A percentile compares a stretch with the other conserved stretches of the same genome.
Evolutionary conservation across 2,797 vertebrate species (phyloP).

Genomic region (Alectoris magna): DNA sequence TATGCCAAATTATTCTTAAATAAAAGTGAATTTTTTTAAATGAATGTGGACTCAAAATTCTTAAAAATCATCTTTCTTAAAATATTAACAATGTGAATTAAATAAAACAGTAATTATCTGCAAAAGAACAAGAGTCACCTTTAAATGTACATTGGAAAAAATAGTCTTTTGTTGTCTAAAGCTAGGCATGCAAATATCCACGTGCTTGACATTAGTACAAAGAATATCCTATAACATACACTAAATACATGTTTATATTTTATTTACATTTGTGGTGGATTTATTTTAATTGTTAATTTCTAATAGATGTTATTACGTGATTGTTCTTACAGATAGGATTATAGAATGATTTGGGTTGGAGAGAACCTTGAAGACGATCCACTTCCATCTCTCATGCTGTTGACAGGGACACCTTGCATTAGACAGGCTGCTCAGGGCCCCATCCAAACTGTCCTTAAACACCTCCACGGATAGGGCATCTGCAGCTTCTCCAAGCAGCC

Average conservation of each 20-base stretch:
- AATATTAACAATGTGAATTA: not conserved
- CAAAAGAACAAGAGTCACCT: not conserved
- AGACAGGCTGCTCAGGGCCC: too few species aligned
- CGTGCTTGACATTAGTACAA: not conserved
- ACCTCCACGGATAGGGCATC: not conserved
- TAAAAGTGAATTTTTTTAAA: not conserved
- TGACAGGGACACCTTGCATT: too few species aligned
- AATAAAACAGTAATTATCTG: not conserved
- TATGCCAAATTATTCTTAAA: not conserved
- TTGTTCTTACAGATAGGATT: not conserved
- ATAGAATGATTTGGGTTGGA: not conserved
- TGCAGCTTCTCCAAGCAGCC: not conserved
- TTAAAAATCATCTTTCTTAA: not conserved
- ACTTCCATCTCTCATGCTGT: not conserved
- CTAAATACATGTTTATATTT: not conserved
- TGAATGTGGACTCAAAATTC: not conserved
- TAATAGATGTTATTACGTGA: not conserved
- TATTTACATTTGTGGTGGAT: not conserved
- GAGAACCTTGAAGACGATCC: not conserved
- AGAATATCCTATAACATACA: not conserved
- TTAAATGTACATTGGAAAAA: not conserved
- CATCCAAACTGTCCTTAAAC: not conserved
- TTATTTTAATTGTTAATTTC: not conserved
- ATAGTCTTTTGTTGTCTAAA: not conserved
- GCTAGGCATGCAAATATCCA: not conserved